Conservation (phyloP, 2,113 vertebrate genomes). For the Eulacestoma nigropectus region DNA sequence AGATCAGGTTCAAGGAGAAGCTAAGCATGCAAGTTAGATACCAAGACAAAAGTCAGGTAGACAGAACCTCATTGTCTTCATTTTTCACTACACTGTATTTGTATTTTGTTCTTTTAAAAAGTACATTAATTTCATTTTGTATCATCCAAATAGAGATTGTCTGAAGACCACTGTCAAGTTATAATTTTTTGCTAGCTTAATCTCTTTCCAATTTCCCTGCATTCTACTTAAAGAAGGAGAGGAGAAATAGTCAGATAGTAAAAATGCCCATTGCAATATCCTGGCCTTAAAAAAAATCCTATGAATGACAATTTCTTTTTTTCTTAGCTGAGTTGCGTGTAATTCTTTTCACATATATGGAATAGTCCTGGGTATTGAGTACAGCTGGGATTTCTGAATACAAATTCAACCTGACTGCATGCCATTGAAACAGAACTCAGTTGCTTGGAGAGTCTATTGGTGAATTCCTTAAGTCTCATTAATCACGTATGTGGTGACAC, state of each 20-base stretch:
- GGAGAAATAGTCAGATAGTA: background rate
- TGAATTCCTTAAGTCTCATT: slow-evolving; percentile 63
- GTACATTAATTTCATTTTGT: background rate
- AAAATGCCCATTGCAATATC: background rate
- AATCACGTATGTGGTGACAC: slow-evolving; percentile 66
- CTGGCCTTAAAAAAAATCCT: slow-evolving; percentile 11
- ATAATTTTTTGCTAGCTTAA: background rate
- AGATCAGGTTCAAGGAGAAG: slow-evolving; percentile 18
- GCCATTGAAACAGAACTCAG: slow-evolving; percentile 51
- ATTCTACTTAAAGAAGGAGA: background rate
- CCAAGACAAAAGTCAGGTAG: background rate
- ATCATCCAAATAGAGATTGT: background rate
- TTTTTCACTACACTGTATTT: background rate
- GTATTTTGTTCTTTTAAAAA: background rate
- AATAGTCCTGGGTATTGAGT: slow-evolving; percentile 34
- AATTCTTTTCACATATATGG: slow-evolving; percentile 55
- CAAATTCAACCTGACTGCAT: slow-evolving; percentile 67
- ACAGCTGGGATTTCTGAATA: slow-evolving; percentile 63
- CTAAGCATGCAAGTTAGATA: background rate
- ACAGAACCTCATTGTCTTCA: background rate
- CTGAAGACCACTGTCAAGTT: background rate
- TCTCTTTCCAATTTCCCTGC: background rate
- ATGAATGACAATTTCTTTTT: background rate
- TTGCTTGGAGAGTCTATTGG: slow-evolving; percentile 71
- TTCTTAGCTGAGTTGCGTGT: background rate